Evolutionary conservation across 2,888 invertebrate genomes (phyloP).

Genomic region (Acanthacorydalis orientalis): DNA sequence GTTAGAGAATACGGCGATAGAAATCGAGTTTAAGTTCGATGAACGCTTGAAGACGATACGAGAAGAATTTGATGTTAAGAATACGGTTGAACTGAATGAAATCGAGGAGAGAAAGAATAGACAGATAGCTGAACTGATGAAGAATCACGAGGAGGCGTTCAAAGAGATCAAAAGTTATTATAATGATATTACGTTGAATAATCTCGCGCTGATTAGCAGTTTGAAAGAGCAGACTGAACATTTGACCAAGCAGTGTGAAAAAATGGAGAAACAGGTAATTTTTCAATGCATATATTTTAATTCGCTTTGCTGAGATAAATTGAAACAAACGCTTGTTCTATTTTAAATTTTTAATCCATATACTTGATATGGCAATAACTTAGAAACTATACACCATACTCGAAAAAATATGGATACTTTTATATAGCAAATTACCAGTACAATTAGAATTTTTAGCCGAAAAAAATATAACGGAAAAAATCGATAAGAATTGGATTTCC

Average conservation of each 20-base stretch:
- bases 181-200: conserved; percentile 86
- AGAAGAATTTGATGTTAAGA: conserved; percentile 52
- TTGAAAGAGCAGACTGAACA: conserved; percentile 74
- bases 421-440: too few relatives aligned
- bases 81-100: conserved; percentile 71
- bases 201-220: conserved; percentile 76
- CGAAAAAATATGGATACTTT: too few relatives aligned
- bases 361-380: too few relatives aligned
- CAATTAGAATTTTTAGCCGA: too few relatives aligned
- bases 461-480: too few relatives aligned
- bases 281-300: conserved; percentile 13
- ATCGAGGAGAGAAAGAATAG: conserved; percentile 83
- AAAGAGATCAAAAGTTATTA: conserved; percentile 87
- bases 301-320: conserved; percentile 15
- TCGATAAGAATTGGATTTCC: too few relatives aligned
- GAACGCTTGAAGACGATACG: conserved; percentile 56
- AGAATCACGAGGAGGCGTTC: conserved; percentile 71
- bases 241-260: conserved; percentile 60
- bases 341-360: too few relatives aligned
- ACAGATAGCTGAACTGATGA: conserved; percentile 64
- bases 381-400: too few relatives aligned
- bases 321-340: too few relatives aligned
- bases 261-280: conserved; percentile 45
- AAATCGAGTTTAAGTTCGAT: conserved; percentile 54
- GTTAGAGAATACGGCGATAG: conserved; percentile 49